These are phyloP conservation scores for Acronicta leporina DNA, from an alignment of 2,888 invertebrate genomes.

Conservation along the genomic window DNA sequence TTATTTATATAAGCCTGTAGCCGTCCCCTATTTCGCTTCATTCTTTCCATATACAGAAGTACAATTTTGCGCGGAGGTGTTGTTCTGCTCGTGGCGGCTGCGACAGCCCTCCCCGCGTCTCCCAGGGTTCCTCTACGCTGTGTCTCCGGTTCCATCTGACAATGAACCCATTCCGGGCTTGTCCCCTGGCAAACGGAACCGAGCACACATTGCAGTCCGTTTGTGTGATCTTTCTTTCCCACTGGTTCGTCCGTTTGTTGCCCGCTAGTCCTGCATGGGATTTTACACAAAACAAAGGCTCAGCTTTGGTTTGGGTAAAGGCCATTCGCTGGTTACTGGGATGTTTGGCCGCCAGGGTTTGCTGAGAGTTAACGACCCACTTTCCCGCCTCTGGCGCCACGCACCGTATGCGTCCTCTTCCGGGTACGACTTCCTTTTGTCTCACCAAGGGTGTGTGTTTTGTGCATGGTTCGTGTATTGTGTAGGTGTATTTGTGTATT, in stretches of 20 bases:
- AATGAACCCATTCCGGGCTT: slow-evolving; percentile 18
- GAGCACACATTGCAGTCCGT: slow-evolving; percentile 25
- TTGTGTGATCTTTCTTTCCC: not conserved
- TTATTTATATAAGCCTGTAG: no score
- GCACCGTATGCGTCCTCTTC: not conserved
- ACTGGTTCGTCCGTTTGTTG: not conserved
- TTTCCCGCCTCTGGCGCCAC: not conserved
- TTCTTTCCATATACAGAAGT: no score
- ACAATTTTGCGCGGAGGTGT: no score
- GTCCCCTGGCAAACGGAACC: slow-evolving; percentile 32
- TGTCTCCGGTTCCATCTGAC: slow-evolving; percentile 6
- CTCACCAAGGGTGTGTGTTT: no score
- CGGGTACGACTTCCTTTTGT: slow-evolving; percentile 28
- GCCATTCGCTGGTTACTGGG: not conserved
- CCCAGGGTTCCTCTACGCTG: no score
- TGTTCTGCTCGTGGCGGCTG: no score
- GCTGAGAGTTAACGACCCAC: not conserved
- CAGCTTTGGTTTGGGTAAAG: not conserved
- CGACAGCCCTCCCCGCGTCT: no score
- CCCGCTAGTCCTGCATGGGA: not conserved
- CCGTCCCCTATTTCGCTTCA: no score
- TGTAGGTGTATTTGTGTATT: slow-evolving; percentile 13
- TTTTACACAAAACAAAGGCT: not conserved
- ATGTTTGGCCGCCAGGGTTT: not conserved
- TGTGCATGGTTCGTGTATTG: slow-evolving; percentile 2